A percentile compares a stretch with the other conserved stretches of the same genome.
phyloP scores from a whole-genome alignment of 1,140 invertebrate species.

The Ctenoplectra terminalis region DNA sequence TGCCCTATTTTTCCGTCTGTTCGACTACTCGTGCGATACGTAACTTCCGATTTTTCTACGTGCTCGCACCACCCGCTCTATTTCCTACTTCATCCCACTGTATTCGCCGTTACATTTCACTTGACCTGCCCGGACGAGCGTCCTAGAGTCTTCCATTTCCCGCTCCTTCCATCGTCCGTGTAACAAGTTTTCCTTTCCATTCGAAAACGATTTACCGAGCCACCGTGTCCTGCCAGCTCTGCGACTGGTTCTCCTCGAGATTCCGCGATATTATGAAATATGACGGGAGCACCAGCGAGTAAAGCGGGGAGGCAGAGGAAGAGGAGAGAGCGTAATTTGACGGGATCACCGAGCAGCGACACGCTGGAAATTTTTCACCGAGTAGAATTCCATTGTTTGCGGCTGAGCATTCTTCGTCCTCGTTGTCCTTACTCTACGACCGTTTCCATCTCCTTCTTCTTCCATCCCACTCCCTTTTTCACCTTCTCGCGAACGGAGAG shows the following conservation, averaged over 20 bases:
- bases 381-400: conserved; percentile 43
- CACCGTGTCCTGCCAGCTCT: not conserved
- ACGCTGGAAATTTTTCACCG: conserved; percentile 29
- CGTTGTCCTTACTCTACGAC: conserved; percentile 18
- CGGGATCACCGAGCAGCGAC: conserved; percentile 29
- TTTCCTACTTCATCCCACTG: conserved; percentile 4
- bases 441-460: conserved; percentile 16
- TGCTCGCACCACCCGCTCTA: not conserved
- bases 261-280: conserved; percentile 41
- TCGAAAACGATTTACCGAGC: conserved; percentile 45
- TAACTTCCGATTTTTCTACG: conserved; percentile 17
- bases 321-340: conserved; percentile 18
- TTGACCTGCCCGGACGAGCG: not conserved
- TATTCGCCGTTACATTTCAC: conserved; percentile 44
- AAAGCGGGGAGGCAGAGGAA: not conserved
- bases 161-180: not conserved
- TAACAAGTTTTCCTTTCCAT: conserved; percentile 42
- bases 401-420: not conserved
- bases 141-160: conserved; percentile 12
- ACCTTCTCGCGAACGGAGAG: not conserved
- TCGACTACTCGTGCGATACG: not conserved
- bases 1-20: not conserved
- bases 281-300: not conserved
- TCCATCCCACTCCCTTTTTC: not conserved
- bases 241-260: not conserved